These are phyloP conservation scores for Malurus cyaneus DNA, from an alignment of 2,113 vertebrate species.

Conservation along the genomic window DNA sequence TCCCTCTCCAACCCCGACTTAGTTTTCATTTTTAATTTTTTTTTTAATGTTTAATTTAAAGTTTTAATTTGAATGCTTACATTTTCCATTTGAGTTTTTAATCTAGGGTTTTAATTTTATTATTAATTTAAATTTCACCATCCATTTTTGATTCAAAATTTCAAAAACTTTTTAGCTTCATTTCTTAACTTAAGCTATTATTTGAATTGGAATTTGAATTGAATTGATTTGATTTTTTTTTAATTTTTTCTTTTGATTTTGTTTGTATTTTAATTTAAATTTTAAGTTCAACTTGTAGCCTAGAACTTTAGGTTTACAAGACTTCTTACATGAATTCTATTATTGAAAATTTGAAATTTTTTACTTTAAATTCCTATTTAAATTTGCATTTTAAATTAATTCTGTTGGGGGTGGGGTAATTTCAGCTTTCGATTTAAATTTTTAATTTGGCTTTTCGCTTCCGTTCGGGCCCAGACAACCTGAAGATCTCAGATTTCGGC, in stretches of 20 bases:
- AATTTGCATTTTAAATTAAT: background rate
- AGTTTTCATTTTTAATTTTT: background rate
- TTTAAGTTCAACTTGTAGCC: background rate
- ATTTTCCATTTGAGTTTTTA: background rate
- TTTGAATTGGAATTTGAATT: background rate
- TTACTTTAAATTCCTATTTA: background rate
- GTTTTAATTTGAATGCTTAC: background rate
- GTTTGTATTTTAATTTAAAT: background rate
- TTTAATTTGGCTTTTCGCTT: background rate
- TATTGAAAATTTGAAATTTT: no score
- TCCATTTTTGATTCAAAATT: background rate
- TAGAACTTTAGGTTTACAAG: background rate
- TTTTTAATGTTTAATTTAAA: background rate
- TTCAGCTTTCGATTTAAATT: rapidly evolving
- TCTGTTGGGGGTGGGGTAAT: rapidly evolving
- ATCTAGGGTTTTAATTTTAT: no score
- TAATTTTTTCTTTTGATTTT: background rate
- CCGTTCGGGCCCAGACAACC: constrained; percentile 76
- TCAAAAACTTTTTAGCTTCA: background rate
- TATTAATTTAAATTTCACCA: background rate
- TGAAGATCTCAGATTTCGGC: constrained; percentile 96
- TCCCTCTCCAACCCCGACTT: rapidly evolving
- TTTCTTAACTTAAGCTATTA: background rate
- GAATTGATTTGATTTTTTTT: background rate
- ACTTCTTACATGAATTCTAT: background rate